These are phyloP conservation scores for Melieria crassipennis DNA, from an alignment of 2,888 invertebrate species.

Conservation along the genomic window DNA sequence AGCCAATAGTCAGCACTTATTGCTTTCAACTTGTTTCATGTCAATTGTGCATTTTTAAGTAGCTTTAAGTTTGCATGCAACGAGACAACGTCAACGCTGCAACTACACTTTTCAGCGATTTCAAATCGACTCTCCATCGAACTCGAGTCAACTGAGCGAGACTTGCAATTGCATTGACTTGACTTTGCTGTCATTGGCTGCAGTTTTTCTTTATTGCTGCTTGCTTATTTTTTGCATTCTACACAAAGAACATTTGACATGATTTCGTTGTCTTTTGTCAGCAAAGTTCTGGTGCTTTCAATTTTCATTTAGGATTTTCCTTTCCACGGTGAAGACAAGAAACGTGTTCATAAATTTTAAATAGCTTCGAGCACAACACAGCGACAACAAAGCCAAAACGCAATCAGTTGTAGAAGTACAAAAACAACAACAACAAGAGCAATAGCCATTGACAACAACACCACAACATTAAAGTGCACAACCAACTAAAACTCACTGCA, in stretches of 20 bases:
- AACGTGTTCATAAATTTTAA: slow-evolving; percentile 53
- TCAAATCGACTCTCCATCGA: too few relatives aligned
- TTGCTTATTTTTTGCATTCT: not conserved
- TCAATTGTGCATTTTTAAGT: slow-evolving; percentile 37
- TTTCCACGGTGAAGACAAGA: slow-evolving; percentile 40
- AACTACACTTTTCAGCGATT: too few relatives aligned
- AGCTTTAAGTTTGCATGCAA: slow-evolving; percentile 31
- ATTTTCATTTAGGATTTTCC: slow-evolving; percentile 32
- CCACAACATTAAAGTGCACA: not conserved
- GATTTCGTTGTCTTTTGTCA: slow-evolving; percentile 44
- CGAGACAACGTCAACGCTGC: too few relatives aligned
- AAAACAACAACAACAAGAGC: slow-evolving; percentile 9
- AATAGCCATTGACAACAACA: not conserved
- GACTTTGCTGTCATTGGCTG: too few relatives aligned
- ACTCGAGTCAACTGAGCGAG: too few relatives aligned
- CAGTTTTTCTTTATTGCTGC: too few relatives aligned
- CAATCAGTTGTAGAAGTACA: not conserved
- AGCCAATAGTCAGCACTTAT: too few relatives aligned
- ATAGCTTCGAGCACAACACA: slow-evolving; percentile 38
- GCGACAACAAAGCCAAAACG: not conserved
- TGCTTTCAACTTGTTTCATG: not conserved
- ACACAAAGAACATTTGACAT: slow-evolving; percentile 47
- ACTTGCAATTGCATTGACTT: too few relatives aligned
- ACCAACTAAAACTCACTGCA: not conserved
- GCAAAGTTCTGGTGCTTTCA: not conserved